phyloP scores from a whole-genome alignment of 2,113 vertebrate species.

The Campylorhamphus procurvoides region DNA sequence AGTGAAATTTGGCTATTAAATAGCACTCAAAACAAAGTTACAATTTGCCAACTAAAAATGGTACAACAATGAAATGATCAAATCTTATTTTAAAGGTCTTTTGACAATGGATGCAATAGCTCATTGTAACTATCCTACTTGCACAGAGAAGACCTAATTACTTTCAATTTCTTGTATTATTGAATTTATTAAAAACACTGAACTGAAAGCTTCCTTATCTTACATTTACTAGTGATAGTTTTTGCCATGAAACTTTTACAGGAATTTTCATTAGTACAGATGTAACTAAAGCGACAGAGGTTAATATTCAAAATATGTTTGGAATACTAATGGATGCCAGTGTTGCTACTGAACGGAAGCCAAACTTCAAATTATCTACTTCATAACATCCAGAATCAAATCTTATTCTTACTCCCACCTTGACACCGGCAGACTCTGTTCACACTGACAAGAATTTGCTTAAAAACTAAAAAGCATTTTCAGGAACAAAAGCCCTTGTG shows the following conservation, averaged over 20 bases:
- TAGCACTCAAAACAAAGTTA: constrained; percentile 30
- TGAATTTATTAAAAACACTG: neutral
- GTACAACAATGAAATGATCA: neutral
- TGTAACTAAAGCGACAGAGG: neutral
- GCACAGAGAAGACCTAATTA: neutral
- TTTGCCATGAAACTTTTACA: neutral
- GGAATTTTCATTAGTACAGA: neutral
- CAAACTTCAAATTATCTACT: neutral
- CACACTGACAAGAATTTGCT: neutral
- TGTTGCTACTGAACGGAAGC: neutral
- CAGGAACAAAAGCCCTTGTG: neutral
- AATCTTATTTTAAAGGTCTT: constrained; percentile 49
- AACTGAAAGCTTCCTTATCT: neutral
- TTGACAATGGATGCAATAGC: constrained; percentile 24
- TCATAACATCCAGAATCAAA: neutral
- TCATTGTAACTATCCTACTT: constrained; percentile 26
- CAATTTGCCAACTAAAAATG: neutral
- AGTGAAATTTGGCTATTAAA: constrained; percentile 24
- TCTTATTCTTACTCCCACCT: neutral
- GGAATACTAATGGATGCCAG: neutral
- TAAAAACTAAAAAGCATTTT: neutral
- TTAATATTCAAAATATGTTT: neutral
- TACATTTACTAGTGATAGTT: neutral
- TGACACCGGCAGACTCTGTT: neutral
- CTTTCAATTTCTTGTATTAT: constrained; percentile 26